These are phyloP conservation scores for Ctena decussata DNA, from an alignment of 2,888 invertebrate genomes.

Conservation along the genomic window DNA sequence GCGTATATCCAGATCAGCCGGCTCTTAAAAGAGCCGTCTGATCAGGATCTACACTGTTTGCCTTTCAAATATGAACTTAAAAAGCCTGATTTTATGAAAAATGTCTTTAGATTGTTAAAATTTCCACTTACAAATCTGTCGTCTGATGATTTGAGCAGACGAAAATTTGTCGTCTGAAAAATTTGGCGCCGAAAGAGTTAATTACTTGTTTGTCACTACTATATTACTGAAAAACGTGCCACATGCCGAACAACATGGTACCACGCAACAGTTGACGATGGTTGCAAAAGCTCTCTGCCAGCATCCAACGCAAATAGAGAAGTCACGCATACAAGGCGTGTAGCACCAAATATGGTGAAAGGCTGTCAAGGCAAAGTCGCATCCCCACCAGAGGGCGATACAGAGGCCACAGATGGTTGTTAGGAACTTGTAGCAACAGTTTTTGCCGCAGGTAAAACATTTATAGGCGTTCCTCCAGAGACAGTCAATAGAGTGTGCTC, in stretches of 20 bases:
- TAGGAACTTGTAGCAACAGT: slow-evolving; percentile 91
- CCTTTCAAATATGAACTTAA: no score
- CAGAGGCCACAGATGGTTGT: slow-evolving; percentile 91
- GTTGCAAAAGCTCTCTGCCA: slow-evolving; percentile 86
- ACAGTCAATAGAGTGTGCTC: slow-evolving; percentile 89
- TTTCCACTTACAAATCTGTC: no score
- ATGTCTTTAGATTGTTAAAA: no score
- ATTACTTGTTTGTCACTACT: slow-evolving; percentile 68
- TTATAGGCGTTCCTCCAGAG: slow-evolving; percentile 90
- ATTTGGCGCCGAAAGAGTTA: no score
- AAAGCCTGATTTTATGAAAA: no score
- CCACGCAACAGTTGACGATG: slow-evolving; percentile 87
- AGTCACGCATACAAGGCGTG: slow-evolving; percentile 90
- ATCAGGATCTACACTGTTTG: no score
- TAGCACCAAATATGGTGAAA: slow-evolving; percentile 91
- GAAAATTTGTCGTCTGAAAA: no score
- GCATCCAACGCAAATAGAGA: slow-evolving; percentile 89
- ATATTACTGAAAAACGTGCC: slow-evolving; percentile 79
- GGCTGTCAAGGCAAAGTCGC: slow-evolving; percentile 88
- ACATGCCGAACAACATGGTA: slow-evolving; percentile 90
- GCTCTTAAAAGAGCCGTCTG: no score
- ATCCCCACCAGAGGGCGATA: slow-evolving; percentile 89
- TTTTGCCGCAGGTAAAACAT: slow-evolving; percentile 90
- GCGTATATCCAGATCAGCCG: no score
- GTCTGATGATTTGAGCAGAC: no score